Evolutionary conservation across 2,113 vertebrate genomes (phyloP).

Genomic region (Porphyrio hochstetteri): DNA sequence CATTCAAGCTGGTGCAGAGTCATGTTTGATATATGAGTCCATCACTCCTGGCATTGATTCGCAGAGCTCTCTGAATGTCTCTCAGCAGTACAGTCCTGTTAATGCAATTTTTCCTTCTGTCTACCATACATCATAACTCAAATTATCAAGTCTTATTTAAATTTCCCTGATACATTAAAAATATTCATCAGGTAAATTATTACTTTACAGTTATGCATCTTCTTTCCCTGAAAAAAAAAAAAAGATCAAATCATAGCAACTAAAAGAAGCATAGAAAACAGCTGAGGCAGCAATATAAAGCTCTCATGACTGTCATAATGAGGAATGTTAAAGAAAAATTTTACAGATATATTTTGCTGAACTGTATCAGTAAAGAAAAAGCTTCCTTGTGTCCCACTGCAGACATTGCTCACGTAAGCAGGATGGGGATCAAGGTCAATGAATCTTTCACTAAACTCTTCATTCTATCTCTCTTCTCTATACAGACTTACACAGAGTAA

Average conservation of each 20-base stretch:
- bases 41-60: slow-evolving; percentile 26
- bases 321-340: not conserved
- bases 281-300: not conserved
- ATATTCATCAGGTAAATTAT: slow-evolving; percentile 11
- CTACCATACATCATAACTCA: not conserved
- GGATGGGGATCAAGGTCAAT: not conserved
- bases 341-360: not conserved
- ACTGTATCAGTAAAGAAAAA: not conserved
- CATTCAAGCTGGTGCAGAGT: slow-evolving; percentile 18
- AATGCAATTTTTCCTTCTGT: not conserved
- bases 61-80: slow-evolving; percentile 18
- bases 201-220: not conserved
- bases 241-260: not conserved
- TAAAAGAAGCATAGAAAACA: not conserved
- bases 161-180: slow-evolving; percentile 37
- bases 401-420: not conserved
- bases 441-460: not conserved
- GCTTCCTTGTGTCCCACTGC: not conserved
- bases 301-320: not conserved
- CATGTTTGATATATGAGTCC: slow-evolving; percentile 52
- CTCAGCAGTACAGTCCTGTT: not conserved
- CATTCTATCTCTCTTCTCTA: not conserved
- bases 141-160: slow-evolving; percentile 9
- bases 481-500: not conserved
- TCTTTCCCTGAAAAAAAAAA: not conserved